Evolutionary conservation across 2,113 vertebrate genomes (phyloP), one percentile per base, ranked within the genome.

Genomic region (Otus sunia): DNA sequence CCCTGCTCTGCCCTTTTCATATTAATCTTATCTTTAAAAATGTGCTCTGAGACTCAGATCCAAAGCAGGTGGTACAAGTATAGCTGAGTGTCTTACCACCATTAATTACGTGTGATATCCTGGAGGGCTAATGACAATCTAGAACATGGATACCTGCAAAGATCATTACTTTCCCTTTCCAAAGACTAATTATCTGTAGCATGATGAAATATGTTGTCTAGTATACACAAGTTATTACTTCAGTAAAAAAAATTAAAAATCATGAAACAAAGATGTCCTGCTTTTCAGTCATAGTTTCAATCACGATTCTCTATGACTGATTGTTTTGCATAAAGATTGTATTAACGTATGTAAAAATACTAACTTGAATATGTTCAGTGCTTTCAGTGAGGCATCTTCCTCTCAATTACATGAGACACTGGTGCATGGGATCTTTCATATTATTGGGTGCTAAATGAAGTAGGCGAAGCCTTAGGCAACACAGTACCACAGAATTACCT

Each of bases 311-410:
- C n/a, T 41, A 1, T 59, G 17, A 86, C 1, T 55, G 37, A 85
- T 89, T 66, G 30, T 81, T 96, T 92, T 95, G 36, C 45, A 88
- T 56, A 52, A 91, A 68, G 32, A 64, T 36, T 60, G 7, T 36
- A 88, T 72, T 92, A 94, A 72, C 36, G 75, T 84, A 90, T 66
- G 73, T 81, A 73, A 87, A 86, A 92, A 94, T 92, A 69, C 68
- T 80, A 67, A 49, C 52, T 88, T 50, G 36, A 89, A 92, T 88
- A 66, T 83, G 60, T 67, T 93, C 1, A 79, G 8, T 72, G 18
- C 59, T 87, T 96, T 94, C 52, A n/a, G 10, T 39, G 25, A 15
- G 20, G 9, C 37, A 29, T 93, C 30, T 97, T 95, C 52, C 74
- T 91, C 86, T 92, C 88, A 89, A 71, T 84, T 92, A 23, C 49